phyloP scores from a whole-genome alignment of 2,888 invertebrate genomes.

The Artemia sinica region DNA sequence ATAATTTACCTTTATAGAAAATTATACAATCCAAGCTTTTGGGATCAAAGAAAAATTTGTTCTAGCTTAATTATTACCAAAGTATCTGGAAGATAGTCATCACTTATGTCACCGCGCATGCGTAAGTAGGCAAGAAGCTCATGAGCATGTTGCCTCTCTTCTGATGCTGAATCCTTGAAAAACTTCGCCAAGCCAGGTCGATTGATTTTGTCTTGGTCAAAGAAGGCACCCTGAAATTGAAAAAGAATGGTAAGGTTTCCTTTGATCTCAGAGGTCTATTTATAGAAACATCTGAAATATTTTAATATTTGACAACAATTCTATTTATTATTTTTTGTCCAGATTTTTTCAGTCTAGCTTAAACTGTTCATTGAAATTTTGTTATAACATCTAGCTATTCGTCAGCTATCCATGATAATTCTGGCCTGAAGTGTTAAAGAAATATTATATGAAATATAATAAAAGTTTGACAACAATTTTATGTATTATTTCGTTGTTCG shows the following conservation, averaged over 20 bases:
- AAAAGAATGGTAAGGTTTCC: too few species aligned
- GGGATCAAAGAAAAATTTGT: too few species aligned
- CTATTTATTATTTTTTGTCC: slow-evolving; percentile 14
- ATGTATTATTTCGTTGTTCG: slow-evolving; percentile 7
- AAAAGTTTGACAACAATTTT: slow-evolving; percentile 4
- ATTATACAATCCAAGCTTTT: too few species aligned
- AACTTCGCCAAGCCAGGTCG: slow-evolving; percentile 71
- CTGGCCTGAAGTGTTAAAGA: too few species aligned
- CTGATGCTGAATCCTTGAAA: slow-evolving; percentile 64
- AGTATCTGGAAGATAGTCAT: slow-evolving; percentile 24
- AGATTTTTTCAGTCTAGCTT: too few species aligned
- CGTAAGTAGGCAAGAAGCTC: slow-evolving; percentile 70
- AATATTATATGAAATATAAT: too few species aligned
- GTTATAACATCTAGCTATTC: too few species aligned
- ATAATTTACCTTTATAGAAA: too few species aligned
- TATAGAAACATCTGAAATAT: too few species aligned
- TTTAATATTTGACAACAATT: background rate
- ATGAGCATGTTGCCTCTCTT: slow-evolving; percentile 73
- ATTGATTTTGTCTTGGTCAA: slow-evolving; percentile 55
- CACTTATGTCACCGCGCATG: slow-evolving; percentile 42
- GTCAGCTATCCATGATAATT: too few species aligned
- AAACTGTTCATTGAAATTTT: too few species aligned
- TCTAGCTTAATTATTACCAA: slow-evolving; percentile 24
- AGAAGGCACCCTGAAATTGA: slow-evolving; percentile 48
- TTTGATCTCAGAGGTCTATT: too few species aligned